A percentile compares a stretch with the other conserved stretches of the same genome.
Conservation (phyloP, 2,888 invertebrate genomes). For the Choreutis nemorana region DNA sequence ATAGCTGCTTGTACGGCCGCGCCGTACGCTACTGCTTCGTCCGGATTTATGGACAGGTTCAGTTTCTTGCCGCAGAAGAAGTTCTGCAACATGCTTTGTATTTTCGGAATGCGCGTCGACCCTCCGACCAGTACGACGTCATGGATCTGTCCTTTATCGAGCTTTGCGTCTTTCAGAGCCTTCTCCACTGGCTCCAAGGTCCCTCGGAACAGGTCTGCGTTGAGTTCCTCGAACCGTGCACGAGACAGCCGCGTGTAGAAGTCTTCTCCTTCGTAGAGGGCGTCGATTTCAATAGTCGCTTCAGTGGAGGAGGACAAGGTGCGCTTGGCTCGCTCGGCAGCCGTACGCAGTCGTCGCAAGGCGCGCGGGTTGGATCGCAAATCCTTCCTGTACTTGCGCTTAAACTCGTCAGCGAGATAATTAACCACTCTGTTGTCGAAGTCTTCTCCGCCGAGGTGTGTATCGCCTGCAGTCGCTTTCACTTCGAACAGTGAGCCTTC, state of each 20-base stretch:
- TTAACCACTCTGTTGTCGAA: slow-evolving; percentile 71
- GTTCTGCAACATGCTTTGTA: slow-evolving; percentile 77
- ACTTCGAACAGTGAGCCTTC: slow-evolving; percentile 80
- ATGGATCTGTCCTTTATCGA: slow-evolving; percentile 78
- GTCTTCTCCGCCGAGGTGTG: slow-evolving; percentile 83
- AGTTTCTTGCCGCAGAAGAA: slow-evolving; percentile 78
- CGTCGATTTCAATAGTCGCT: slow-evolving; percentile 78
- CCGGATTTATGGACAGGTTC: slow-evolving; percentile 80
- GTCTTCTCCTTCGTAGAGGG: slow-evolving; percentile 76
- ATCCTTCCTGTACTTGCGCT: slow-evolving; percentile 75
- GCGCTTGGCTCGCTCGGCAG: slow-evolving; percentile 80
- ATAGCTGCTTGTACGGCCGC: slow-evolving; percentile 80
- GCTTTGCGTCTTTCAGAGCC: slow-evolving; percentile 78
- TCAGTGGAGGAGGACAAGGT: slow-evolving; percentile 80
- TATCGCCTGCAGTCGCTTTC: slow-evolving; percentile 84
- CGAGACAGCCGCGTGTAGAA: slow-evolving; percentile 73
- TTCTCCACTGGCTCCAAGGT: slow-evolving; percentile 82
- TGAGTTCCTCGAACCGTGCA: slow-evolving; percentile 80
- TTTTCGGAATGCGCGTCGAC: slow-evolving; percentile 81
- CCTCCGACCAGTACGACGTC: slow-evolving; percentile 86
- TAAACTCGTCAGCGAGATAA: slow-evolving; percentile 74
- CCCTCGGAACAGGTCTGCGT: slow-evolving; percentile 74
- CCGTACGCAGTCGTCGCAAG: slow-evolving; percentile 74
- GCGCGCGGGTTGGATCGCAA: slow-evolving; percentile 71
- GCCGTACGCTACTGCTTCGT: slow-evolving; percentile 83